These are phyloP conservation scores for Meteorus colon DNA, from an alignment of 2,888 invertebrate genomes.

Conservation along the genomic window DNA sequence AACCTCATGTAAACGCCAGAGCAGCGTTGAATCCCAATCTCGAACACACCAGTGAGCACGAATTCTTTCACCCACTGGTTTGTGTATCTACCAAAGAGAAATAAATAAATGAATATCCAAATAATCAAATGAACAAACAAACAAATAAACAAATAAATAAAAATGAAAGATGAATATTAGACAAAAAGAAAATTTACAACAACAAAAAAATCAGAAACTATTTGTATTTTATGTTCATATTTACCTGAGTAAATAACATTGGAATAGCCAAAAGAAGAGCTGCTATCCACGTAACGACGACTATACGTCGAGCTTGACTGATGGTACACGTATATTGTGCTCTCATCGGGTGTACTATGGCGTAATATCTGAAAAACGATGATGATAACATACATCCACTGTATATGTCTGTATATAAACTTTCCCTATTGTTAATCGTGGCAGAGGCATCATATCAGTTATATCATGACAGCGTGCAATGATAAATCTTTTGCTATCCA, in stretches of 20 bases:
- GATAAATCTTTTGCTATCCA: conserved; percentile 15
- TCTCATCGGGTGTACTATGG: conserved; percentile 82
- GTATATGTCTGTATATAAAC: too few relatives aligned
- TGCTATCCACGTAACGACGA: conserved; percentile 77
- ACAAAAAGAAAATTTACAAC: conserved; percentile 7
- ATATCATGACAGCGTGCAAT: conserved; percentile 7
- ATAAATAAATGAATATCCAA: conserved; percentile 11
- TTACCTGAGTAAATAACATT: conserved; percentile 78
- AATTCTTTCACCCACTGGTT: conserved; percentile 70
- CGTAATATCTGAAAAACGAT: conserved; percentile 77
- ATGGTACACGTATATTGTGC: conserved; percentile 82
- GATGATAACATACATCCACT: background rate
- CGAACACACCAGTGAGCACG: conserved; percentile 78
- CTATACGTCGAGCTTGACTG: conserved; percentile 78
- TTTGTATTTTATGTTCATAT: conserved; percentile 30
- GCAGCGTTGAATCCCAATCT: conserved; percentile 73
- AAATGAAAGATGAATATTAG: conserved; percentile 11
- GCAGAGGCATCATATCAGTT: background rate
- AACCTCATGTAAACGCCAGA: conserved; percentile 77
- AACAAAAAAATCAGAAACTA: background rate
- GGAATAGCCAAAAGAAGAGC: conserved; percentile 79
- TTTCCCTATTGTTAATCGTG: conserved; percentile 13
- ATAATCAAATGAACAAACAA: background rate
- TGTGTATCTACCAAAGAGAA: conserved; percentile 68
- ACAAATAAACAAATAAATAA: background rate